Base-by-base conservation (phyloP, 2,113 vertebrate species). In the Nanorana parkeri region DNA sequence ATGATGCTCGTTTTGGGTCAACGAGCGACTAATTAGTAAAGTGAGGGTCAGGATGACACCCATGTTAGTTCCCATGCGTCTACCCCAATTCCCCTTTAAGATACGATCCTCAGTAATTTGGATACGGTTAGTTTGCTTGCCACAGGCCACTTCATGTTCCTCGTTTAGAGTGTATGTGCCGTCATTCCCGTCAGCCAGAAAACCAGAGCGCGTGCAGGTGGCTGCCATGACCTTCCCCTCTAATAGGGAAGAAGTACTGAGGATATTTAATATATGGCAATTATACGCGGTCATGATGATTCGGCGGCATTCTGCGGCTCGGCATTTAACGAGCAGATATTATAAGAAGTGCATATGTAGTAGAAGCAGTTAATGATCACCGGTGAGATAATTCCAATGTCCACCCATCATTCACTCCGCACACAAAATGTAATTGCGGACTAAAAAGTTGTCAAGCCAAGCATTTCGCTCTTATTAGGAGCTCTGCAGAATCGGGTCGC, bases 331-430 rank as follows among this genome's bases (percentile, higher is more conserved):
- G 78, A 80, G 52, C 65, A 69, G 15, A 69, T 56, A 69, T 80
- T 80, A 69, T 41, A 80, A n/a, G 67, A 60, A 80, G 52, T 80
- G 78, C 67, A 68, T 80, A 68, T 80, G 78, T 80, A 80, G 65
- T 80, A 69, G 65, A 68, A 80, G 52, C 28, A 80, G 52, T 80
- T 80, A 80, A 80, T 80, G 65, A 80, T 80, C 78, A 61, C 61
- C 69, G 65, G 66, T 69, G 69, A 69, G 66, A 69, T 80, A 80
- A 80, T 80, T 80, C 54, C 58, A 68, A 79, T 58, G 77, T 80
- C 65, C 78, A 28, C 78, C 54, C 56, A 80, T 80, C 67, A 69
- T 80, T 79, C 77, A 68, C 60, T 71, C 32, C 29, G 68, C 56
- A 19, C 55, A 2, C 5, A 61, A 60, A 60, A 80, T 80, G 66